A percentile compares a stretch with the other conserved stretches of the same genome.
Conservation (phyloP, 2,113 vertebrate species). For the Chaetodon trifascialis region DNA sequence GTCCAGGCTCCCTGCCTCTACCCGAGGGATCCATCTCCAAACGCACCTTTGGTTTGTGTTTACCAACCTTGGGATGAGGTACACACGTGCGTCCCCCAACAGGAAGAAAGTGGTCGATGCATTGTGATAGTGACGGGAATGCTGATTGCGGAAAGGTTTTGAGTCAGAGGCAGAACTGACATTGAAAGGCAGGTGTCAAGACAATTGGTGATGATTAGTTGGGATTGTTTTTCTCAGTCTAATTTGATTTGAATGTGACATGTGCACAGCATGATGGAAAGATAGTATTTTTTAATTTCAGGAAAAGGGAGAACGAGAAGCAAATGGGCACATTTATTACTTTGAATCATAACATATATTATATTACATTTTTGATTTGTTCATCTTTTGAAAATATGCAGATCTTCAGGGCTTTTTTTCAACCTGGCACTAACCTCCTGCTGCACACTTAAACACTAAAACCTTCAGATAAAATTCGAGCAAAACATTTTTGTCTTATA, state of each 20-base stretch:
- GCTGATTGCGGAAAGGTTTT: constrained; percentile 19
- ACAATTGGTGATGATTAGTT: constrained; percentile 18
- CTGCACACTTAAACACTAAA: constrained; percentile 55
- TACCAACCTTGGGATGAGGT: constrained; percentile 43
- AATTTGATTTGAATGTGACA: constrained; percentile 52
- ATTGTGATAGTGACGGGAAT: constrained; percentile 14
- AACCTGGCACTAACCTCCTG: constrained; percentile 17
- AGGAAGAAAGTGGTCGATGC: neutral
- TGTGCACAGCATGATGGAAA: constrained; percentile 29
- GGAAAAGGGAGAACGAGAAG: neutral
- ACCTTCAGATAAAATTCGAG: constrained; percentile 30
- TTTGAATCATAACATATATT: neutral
- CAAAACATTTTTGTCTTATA: constrained; percentile 19
- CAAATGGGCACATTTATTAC: neutral
- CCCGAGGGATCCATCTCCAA: constrained; percentile 34
- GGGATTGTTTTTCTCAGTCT: constrained; percentile 5
- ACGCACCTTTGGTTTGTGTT: constrained; percentile 45
- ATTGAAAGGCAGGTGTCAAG: constrained; percentile 33
- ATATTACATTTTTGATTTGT: constrained; percentile 22
- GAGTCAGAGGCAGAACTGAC: constrained; percentile 32
- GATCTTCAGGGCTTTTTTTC: neutral
- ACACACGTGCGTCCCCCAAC: neutral
- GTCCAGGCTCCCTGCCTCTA: neutral
- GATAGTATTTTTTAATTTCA: constrained; percentile 33
- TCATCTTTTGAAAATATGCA: neutral